A percentile compares a stretch with the other conserved stretches of the same genome.
These are phyloP conservation scores for Lepisosteus osseus DNA, from an alignment of 2,113 vertebrate genomes.

Conservation along the genomic window DNA sequence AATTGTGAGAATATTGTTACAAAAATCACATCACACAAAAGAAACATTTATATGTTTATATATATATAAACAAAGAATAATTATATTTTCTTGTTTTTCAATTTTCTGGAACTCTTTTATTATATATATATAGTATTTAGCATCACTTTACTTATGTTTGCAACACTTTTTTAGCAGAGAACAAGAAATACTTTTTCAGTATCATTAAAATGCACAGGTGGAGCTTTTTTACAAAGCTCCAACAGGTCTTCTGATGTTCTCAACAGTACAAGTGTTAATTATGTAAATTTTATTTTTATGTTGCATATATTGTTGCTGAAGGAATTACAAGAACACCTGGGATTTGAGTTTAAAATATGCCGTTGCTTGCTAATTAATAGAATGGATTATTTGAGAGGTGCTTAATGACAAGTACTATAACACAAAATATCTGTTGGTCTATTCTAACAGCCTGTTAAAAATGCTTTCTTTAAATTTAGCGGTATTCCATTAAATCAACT, in stretches of 20 bases:
- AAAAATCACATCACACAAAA: too few species aligned
- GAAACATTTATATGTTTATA: too few species aligned
- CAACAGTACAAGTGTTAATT: slow-evolving; percentile 48
- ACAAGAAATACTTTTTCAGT: slow-evolving; percentile 47
- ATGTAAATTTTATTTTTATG: slow-evolving; percentile 48
- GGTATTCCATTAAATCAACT: too few species aligned
- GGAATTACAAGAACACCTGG: slow-evolving; percentile 30
- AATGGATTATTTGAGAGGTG: too few species aligned
- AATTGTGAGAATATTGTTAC: too few species aligned
- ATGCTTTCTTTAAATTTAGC: too few species aligned
- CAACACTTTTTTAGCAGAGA: slow-evolving; percentile 43
- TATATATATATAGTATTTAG: slow-evolving; percentile 37
- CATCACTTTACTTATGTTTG: slow-evolving; percentile 41
- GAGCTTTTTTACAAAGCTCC: slow-evolving; percentile 23
- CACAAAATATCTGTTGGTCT: too few species aligned
- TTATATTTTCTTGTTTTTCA: slow-evolving; percentile 29
- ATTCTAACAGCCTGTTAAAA: too few species aligned
- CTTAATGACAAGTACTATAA: too few species aligned
- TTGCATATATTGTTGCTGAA: slow-evolving; percentile 43
- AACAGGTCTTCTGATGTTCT: slow-evolving; percentile 39
- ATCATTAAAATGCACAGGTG: slow-evolving; percentile 28
- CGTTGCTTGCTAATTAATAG: not conserved
- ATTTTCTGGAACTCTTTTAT: slow-evolving; percentile 46
- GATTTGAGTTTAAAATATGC: slow-evolving; percentile 7
- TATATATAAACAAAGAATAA: too few species aligned